Percentiles rank a stretch among this genome's conserved stretches.
Evolutionary conservation across 1,140 invertebrate species (phyloP).

Genomic region (Bombus confusus): DNA sequence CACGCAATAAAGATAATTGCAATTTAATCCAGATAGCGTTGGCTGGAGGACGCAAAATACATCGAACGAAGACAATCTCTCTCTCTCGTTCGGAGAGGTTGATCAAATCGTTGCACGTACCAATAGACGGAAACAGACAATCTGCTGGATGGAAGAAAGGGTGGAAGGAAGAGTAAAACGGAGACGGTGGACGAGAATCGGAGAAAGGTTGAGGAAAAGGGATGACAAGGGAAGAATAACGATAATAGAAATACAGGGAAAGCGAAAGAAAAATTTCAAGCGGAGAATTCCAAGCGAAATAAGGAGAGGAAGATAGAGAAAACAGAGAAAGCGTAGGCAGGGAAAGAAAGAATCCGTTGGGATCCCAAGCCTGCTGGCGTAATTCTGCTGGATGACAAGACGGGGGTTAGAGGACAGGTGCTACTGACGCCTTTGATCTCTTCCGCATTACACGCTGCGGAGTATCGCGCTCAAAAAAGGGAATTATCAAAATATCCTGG

Average conservation of each 20-base stretch:
- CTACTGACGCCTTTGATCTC: constrained; percentile 83
- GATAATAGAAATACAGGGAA: constrained; percentile 4
- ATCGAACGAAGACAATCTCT: constrained; percentile 58
- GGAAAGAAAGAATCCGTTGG: constrained; percentile 54
- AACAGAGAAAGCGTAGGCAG: not conserved
- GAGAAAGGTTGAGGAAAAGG: not conserved
- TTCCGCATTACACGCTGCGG: constrained; percentile 77
- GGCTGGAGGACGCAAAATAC: constrained; percentile 43
- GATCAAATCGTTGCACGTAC: constrained; percentile 61
- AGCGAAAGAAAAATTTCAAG: constrained; percentile 14
- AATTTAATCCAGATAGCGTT: constrained; percentile 70
- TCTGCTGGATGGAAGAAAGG: not conserved
- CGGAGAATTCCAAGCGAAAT: constrained; percentile 31
- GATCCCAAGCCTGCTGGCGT: constrained; percentile 72
- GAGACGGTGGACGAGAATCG: not conserved
- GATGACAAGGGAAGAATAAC: not conserved
- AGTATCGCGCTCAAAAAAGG: constrained; percentile 71
- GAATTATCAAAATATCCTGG: constrained; percentile 76
- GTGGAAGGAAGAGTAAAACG: not conserved
- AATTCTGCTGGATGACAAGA: constrained; percentile 80
- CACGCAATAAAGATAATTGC: constrained; percentile 79
- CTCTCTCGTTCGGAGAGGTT: constrained; percentile 51
- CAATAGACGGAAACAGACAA: not conserved
- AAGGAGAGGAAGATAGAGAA: constrained; percentile 8
- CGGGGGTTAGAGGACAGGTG: constrained; percentile 81